A percentile compares a stretch with the other conserved stretches of the same genome.
phyloP scores from a whole-genome alignment of 2,797 vertebrate species.

The Sebastes diploproa region DNA sequence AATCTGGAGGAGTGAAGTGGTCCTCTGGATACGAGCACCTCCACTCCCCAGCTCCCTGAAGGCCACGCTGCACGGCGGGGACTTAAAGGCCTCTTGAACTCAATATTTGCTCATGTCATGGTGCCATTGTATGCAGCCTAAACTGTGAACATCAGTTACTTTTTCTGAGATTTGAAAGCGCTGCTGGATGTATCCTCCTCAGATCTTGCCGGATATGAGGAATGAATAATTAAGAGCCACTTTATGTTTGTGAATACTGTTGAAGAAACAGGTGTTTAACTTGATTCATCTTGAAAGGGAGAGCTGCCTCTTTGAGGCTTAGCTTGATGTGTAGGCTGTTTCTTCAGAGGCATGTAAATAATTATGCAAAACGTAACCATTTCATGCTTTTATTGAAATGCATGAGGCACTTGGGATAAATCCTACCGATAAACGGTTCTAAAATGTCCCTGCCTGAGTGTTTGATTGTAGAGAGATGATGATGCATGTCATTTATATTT shows the following conservation, averaged over 20 bases:
- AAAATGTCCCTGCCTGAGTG: neutral
- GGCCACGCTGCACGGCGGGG: constrained; percentile 21
- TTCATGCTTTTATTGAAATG: constrained; percentile 25
- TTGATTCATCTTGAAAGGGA: constrained; percentile 33
- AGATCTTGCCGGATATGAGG: constrained; percentile 25
- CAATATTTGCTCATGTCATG: constrained; percentile 38
- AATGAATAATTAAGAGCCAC: constrained; percentile 45
- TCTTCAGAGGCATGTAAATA: constrained; percentile 25
- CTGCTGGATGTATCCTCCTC: constrained; percentile 10
- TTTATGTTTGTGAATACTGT: constrained; percentile 17
- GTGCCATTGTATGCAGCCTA: neutral
- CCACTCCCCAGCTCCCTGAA: constrained; percentile 48
- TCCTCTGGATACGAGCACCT: constrained; percentile 65
- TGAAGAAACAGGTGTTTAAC: constrained; percentile 43
- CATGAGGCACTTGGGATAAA: constrained; percentile 1
- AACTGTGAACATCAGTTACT: constrained; percentile 22
- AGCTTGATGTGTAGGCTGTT: constrained; percentile 7
- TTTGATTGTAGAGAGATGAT: constrained; percentile 28
- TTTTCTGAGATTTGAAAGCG: constrained; percentile 14
- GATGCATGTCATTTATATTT: constrained; percentile 18
- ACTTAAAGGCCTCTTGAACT: constrained; percentile 32
- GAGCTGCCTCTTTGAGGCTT: constrained; percentile 8
- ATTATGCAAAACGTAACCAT: constrained; percentile 12
- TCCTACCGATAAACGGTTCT: constrained; percentile 23
- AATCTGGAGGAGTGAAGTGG: constrained; percentile 71